Conservation (phyloP, 2,113 vertebrate genomes). For the Oncorhynchus tshawytscha region DNA sequence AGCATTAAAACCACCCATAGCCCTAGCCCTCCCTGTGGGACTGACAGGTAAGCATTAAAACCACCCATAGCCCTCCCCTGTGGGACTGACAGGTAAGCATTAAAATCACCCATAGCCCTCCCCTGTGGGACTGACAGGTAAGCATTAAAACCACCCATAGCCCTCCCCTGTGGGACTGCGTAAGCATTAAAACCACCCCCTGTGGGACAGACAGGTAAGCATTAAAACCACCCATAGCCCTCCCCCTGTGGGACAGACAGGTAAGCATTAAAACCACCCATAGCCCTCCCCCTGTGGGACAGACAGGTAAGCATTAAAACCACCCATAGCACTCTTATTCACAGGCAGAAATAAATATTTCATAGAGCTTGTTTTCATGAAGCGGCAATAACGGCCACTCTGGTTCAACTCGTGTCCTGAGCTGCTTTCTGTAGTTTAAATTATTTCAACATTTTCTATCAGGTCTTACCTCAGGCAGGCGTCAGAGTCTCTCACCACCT, state of each 20-base stretch:
- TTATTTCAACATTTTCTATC: background rate
- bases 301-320: background rate
- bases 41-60: background rate
- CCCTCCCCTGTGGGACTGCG: conserved; percentile 48
- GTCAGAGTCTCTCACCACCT: conserved; percentile 91
- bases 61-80: conserved; percentile 90
- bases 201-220: conserved; percentile 45
- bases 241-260: conserved; percentile 19
- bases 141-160: too few relatives aligned
- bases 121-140: conserved; percentile 18
- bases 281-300: conserved; percentile 60
- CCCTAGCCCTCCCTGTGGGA: conserved; percentile 78
- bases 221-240: background rate
- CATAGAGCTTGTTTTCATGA: too few relatives aligned
- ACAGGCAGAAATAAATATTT: background rate
- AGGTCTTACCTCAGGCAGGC: conserved; percentile 86
- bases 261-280: too few relatives aligned
- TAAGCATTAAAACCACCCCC: conserved; percentile 64
- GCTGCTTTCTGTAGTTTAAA: background rate
- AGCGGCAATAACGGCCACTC: too few relatives aligned
- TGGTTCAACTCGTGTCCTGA: background rate
- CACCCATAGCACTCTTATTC: conserved; percentile 79
- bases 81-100: background rate
- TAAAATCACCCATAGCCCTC: background rate
- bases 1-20: background rate